Percentiles rank a stretch among this genome's conserved stretches.
Evolutionary conservation across 1,140 invertebrate genomes (phyloP).

Genomic region (Protaetia brevitarsis): DNA sequence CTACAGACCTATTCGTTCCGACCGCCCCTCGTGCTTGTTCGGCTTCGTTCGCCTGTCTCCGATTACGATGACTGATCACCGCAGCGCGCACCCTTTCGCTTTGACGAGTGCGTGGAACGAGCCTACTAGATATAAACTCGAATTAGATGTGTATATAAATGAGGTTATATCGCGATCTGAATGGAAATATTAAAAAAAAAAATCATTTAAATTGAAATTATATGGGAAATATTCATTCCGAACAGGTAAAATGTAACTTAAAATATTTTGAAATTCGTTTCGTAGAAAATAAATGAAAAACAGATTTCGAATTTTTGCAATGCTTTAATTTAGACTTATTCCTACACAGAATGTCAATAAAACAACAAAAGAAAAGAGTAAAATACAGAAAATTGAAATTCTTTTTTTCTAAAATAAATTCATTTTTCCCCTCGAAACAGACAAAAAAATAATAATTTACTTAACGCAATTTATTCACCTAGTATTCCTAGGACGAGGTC

Average conservation of each 20-base stretch:
- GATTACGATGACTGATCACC: constrained; percentile 49
- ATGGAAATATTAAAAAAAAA: too few species aligned
- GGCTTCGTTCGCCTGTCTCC: background rate
- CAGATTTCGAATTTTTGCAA: background rate
- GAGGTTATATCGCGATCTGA: background rate
- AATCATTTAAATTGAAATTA: background rate
- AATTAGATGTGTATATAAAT: background rate
- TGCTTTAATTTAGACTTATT: background rate
- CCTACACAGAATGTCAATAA: background rate
- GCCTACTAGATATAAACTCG: constrained; percentile 37
- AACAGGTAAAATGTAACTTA: background rate
- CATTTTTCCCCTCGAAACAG: background rate
- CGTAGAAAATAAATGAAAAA: background rate
- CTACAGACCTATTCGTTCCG: constrained; percentile 16
- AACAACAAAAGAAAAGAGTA: background rate
- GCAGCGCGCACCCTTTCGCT: constrained; percentile 63
- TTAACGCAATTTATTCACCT: constrained; percentile 25
- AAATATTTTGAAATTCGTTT: too few species aligned
- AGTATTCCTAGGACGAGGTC: constrained; percentile 36
- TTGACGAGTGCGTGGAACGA: constrained; percentile 62
- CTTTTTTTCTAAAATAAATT: background rate
- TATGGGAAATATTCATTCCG: too few species aligned
- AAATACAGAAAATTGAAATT: background rate
- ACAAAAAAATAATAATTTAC: background rate
- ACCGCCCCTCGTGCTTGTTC: background rate